Evolutionary conservation across 2,888 invertebrate genomes (phyloP), one percentile per base, ranked within the genome.

Genomic region (Ectemnius continuus): DNA sequence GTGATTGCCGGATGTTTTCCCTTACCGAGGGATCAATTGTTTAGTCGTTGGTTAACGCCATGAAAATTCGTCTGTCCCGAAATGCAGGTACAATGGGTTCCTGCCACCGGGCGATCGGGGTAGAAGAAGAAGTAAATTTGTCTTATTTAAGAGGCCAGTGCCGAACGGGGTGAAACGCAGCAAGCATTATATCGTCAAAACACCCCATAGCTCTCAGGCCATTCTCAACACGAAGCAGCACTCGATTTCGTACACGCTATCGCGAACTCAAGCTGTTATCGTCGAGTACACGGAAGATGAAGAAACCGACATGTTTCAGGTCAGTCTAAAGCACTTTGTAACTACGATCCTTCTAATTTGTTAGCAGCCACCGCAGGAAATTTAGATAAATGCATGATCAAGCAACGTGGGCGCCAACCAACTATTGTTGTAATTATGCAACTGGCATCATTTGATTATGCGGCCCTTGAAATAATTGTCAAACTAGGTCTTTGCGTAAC

Each of bases 251-350:
- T 99, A 98, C 92, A 99, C 99, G 78, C 94, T 99, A 88, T 97
- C 97, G 85, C 94, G 98, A 91, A 98, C 96, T 91, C 98, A 99
- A 92, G 98, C 98, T 67, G 98, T 99, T 87, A 98, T 99, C 89
- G 99, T 99, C 69, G 99, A 99, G 92, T 99, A 99, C 92, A 96
- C 96, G 86, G 95, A 95, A 89, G 99, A 99, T 92, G 94, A 95
- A 73, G 96, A 97, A 90, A 99, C 98, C 69, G 99, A 99, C 92
- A 99, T 99, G 99, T 99, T 99, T 92, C 99, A 99, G 95, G 98
- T 98, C 89, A 67, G 48, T 45, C 2, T 36, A 6, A 11, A 36
- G 36, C 36, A 11, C 36, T 36, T 36, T 36, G 8, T 11, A 11
- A 36, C 3, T 11, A 11, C 1, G 6, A 8, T 36, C 36, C 5